These are phyloP conservation scores for Leptinotarsa texana DNA, from an alignment of 1,140 invertebrate genomes.

Conservation along the genomic window DNA sequence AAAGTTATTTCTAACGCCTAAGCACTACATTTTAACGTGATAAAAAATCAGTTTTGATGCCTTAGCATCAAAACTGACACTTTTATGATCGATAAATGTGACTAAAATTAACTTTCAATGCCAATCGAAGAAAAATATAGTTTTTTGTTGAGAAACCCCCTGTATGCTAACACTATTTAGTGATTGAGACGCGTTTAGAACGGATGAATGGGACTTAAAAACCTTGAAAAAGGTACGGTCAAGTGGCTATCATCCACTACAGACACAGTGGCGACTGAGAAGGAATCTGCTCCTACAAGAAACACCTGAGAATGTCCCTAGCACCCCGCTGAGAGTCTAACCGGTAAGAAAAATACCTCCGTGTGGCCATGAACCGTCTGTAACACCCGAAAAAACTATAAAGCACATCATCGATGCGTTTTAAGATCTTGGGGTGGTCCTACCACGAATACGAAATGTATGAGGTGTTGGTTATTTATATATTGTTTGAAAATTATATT, in stretches of 20 bases:
- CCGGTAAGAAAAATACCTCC: slow-evolving; percentile 23
- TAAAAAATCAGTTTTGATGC: too few relatives aligned
- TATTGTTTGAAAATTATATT: too few relatives aligned
- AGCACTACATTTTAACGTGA: too few relatives aligned
- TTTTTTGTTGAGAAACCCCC: neutral
- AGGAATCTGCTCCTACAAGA: slow-evolving; percentile 20
- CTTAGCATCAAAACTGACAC: too few relatives aligned
- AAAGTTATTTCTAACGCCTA: too few relatives aligned
- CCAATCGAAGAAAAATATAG: too few relatives aligned
- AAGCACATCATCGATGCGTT: slow-evolving; percentile 11
- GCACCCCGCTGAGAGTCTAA: slow-evolving; percentile 22
- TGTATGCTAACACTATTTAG: slow-evolving; percentile 1
- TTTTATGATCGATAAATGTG: too few relatives aligned
- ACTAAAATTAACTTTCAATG: too few relatives aligned
- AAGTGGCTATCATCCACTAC: slow-evolving; percentile 23
- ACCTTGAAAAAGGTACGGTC: slow-evolving; percentile 25
- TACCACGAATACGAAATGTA: neutral
- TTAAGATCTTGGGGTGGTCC: neutral
- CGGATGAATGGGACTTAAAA: slow-evolving; percentile 17
- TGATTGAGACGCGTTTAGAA: slow-evolving; percentile 17
- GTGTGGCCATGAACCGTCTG: slow-evolving; percentile 26
- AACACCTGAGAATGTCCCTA: slow-evolving; percentile 29
- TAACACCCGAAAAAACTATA: slow-evolving; percentile 27
- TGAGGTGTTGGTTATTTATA: neutral
- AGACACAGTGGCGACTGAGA: slow-evolving; percentile 25